Conservation (phyloP, 1,140 invertebrate species). For the Arion vulgaris region DNA sequence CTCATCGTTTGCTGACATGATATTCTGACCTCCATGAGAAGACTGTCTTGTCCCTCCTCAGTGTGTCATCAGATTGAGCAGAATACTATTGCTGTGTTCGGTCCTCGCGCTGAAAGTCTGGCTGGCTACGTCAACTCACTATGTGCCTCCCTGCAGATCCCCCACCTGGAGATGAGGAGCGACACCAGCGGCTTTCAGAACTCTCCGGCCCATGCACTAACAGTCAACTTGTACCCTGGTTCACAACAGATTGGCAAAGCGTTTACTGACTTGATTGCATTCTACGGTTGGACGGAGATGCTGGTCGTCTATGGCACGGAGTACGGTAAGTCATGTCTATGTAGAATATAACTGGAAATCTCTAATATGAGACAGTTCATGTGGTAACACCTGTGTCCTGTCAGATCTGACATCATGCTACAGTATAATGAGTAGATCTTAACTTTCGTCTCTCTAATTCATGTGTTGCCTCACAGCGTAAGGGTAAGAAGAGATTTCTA, state of each 20-base stretch:
- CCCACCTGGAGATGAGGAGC: constrained; percentile 86
- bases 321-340: constrained; percentile 56
- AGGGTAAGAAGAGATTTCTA: no score
- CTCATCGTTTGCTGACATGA: no score
- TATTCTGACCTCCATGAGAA: no score
- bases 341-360: no score
- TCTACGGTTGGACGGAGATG: constrained; percentile 60
- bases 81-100: constrained; percentile 91
- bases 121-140: constrained; percentile 90
- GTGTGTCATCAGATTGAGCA: constrained; percentile 89
- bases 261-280: constrained; percentile 58
- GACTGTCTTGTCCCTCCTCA: constrained; percentile 69
- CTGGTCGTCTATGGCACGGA: constrained; percentile 59
- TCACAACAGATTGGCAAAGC: constrained; percentile 53
- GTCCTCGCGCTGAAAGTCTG: constrained; percentile 85
- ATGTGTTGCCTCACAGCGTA: no score
- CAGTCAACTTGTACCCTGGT: constrained; percentile 63
- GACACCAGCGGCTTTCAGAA: constrained; percentile 68
- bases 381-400: not conserved
- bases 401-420: no score
- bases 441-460: no score
- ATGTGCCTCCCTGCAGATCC: constrained; percentile 89
- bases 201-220: constrained; percentile 45
- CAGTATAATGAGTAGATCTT: no score
- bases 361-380: not conserved